phyloP scores from a whole-genome alignment of 1,140 invertebrate species.

The Zaprionus ornatus region DNA sequence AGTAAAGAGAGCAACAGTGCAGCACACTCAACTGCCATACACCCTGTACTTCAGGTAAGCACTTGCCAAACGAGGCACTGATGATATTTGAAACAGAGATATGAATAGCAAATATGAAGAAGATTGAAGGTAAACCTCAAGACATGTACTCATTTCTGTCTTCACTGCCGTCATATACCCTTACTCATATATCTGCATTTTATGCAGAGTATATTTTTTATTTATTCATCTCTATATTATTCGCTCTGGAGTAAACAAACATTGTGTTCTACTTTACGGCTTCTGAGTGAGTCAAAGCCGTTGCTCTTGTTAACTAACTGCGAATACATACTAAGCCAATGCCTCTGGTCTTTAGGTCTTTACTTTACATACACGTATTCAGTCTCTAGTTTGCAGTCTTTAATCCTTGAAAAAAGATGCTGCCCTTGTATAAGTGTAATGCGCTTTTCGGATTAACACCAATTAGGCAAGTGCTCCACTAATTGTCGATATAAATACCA shows the following conservation, averaged over 20 bases:
- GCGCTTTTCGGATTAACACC: slow-evolving; percentile 34
- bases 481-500: slow-evolving; percentile 7
- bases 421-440: slow-evolving; percentile 13
- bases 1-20: background rate
- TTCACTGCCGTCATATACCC: background rate
- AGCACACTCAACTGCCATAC: background rate
- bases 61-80: no score
- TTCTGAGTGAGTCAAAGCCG: background rate
- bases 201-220: background rate
- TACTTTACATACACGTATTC: background rate
- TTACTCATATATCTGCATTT: background rate
- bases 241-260: background rate
- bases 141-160: no score
- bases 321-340: background rate
- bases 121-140: no score
- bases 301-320: background rate
- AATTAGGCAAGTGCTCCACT: slow-evolving; percentile 27
- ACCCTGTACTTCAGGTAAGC: background rate
- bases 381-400: background rate
- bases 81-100: no score
- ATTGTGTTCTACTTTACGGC: background rate
- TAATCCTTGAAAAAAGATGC: background rate
- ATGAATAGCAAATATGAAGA: no score
- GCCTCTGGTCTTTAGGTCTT: background rate
- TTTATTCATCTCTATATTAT: background rate